These are phyloP conservation scores for Semotilus atromaculatus DNA, from an alignment of 2,797 vertebrate genomes.

Conservation along the genomic window DNA sequence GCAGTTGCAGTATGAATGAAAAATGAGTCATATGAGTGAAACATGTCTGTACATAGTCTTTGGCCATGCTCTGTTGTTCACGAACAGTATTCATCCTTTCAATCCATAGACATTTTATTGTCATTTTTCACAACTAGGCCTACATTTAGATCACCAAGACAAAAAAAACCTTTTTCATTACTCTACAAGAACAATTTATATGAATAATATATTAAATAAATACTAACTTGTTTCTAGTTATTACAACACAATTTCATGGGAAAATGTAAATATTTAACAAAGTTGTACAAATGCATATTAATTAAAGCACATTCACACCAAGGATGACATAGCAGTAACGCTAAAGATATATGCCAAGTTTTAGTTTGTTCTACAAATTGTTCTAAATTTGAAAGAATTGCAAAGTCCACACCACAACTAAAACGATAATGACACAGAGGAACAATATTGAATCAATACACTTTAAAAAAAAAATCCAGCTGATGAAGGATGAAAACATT, in stretches of 20 bases:
- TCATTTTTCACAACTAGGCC: background rate
- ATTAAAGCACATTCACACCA: background rate
- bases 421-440: background rate
- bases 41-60: background rate
- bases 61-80: background rate
- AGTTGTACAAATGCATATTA: background rate
- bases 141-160: constrained; percentile 2
- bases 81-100: background rate
- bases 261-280: background rate
- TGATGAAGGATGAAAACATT: background rate
- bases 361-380: background rate
- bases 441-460: background rate
- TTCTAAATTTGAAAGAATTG: background rate
- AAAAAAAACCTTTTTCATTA: background rate
- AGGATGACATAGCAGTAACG: background rate
- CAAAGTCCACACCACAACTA: background rate
- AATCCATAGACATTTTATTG: background rate
- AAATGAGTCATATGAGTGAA: background rate
- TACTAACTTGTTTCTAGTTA: constrained; percentile 7
- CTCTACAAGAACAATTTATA: no score
- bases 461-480: background rate
- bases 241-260: background rate
- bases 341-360: background rate
- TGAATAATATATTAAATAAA: background rate
- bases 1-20: background rate